Base-by-base conservation (phyloP, 2,888 invertebrate species). In the Hartigia nigra region DNA sequence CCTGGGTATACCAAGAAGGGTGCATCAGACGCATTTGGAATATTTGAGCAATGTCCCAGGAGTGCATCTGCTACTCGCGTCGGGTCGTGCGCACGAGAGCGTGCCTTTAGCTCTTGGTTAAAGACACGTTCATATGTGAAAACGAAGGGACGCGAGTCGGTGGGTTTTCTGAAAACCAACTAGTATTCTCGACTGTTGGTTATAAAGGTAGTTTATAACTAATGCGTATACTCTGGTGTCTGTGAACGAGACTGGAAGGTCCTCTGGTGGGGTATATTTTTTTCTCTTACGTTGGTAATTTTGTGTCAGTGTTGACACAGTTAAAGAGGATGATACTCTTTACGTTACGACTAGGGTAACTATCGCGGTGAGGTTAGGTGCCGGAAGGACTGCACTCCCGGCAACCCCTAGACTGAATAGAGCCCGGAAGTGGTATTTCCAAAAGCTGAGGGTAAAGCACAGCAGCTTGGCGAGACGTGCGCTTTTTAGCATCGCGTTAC, bases 401-500 rank as follows among this genome's bases (percentile, higher is more conserved):
- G 23, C 23, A 55, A 23, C 55, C 55, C 23, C 23, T 55, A 23
- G 55, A 55, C 23, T 23, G 55, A 9, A 55, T 23, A 55, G 23
- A 55, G 55, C 23, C 23, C 55, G 55, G 55, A 55, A 72, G 34
- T 32, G 72, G 31, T 23, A 34, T 72, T 72, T 72, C 72, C 72
- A 34, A 55, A 31, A 34, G 72, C 31, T 14, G 31, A 72, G 34
- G 34, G 31, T 72, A 23, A 72, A 72, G 34, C 72, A 12, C 12
- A 34, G 31, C 12, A 34, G 31, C 72, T 23, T 72, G 72, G 31
- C 31, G 34, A 34, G 72, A 72, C 72, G 31, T 34, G 72, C 34
- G 34, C 72, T 72, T 72, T 72, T 72, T 72, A 34, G 72, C 76
- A 72, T 77, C 23, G 74, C 78, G 76, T 77, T 75, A 74, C 74